Evolutionary conservation across 2,888 invertebrate genomes (phyloP).

Genomic region (Stegana nigrithorax): DNA sequence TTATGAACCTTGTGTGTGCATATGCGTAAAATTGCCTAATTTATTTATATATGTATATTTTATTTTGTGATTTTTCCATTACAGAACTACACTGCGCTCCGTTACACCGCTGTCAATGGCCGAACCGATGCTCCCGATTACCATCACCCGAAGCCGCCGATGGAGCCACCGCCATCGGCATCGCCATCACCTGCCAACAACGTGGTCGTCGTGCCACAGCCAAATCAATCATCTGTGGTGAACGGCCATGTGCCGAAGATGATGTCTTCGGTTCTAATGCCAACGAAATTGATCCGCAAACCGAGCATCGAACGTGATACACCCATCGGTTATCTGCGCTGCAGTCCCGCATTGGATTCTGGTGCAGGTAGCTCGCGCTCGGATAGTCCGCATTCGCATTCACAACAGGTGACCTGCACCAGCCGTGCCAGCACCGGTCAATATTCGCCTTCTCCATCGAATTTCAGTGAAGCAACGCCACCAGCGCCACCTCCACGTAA

Average conservation of each 20-base stretch:
- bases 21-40: background rate
- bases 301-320: slow-evolving; percentile 89
- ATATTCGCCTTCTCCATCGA: slow-evolving; percentile 72
- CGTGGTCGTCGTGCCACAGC: slow-evolving; percentile 35
- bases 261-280: slow-evolving; percentile 70
- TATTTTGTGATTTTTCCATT: slow-evolving; percentile 27
- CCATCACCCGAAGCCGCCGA: slow-evolving; percentile 62
- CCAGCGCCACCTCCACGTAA: slow-evolving; percentile 80
- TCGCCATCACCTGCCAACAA: slow-evolving; percentile 57
- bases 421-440: slow-evolving; percentile 68
- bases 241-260: slow-evolving; percentile 68
- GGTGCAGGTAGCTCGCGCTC: slow-evolving; percentile 90
- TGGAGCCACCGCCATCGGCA: slow-evolving; percentile 64
- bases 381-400: slow-evolving; percentile 84
- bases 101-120: slow-evolving; percentile 64
- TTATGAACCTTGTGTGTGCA: background rate
- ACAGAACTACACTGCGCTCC: slow-evolving; percentile 63
- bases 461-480: slow-evolving; percentile 75
- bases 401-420: slow-evolving; percentile 74
- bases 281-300: slow-evolving; percentile 84
- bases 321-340: slow-evolving; percentile 74
- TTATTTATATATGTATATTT: background rate
- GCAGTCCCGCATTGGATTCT: slow-evolving; percentile 88
- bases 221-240: slow-evolving; percentile 46
- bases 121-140: slow-evolving; percentile 65